These are phyloP conservation scores for Deilephila porcellus DNA, from an alignment of 2,888 invertebrate species.

Conservation along the genomic window DNA sequence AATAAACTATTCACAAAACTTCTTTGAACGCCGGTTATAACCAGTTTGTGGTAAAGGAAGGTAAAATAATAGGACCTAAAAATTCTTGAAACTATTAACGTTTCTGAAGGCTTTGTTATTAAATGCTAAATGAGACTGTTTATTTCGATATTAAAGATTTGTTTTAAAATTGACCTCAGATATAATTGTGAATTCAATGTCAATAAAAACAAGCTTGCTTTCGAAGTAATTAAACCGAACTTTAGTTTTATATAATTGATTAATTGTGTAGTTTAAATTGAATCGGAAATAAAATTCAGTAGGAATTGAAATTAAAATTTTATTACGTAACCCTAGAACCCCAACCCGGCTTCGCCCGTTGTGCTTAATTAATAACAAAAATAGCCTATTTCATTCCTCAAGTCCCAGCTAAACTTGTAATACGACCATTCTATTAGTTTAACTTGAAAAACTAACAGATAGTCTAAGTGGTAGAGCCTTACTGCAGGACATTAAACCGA, in stretches of 20 bases:
- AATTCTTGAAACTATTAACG: constrained; percentile 1
- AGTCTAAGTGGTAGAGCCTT: no score
- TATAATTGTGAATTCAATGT: neutral
- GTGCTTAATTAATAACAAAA: no score
- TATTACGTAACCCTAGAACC: no score
- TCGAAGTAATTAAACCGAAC: neutral
- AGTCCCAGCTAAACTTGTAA: no score
- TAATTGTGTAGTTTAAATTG: neutral
- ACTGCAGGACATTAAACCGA: no score
- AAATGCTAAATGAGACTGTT: neutral
- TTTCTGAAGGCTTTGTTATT: neutral
- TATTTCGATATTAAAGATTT: neutral
- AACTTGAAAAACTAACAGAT: no score
- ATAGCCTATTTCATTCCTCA: no score
- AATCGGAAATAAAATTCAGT: neutral
- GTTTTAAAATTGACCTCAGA: constrained; percentile 10
- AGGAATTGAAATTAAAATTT: no score
- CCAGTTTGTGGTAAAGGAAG: neutral
- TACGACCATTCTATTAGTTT: no score
- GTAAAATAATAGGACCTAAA: neutral
- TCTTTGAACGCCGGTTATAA: neutral
- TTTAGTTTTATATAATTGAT: neutral
- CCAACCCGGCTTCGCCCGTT: no score
- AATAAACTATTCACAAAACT: no score
- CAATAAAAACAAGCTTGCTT: neutral